Evolutionary conservation across 2,888 invertebrate genomes (phyloP).

Genomic region (Osmoderma eremita): DNA sequence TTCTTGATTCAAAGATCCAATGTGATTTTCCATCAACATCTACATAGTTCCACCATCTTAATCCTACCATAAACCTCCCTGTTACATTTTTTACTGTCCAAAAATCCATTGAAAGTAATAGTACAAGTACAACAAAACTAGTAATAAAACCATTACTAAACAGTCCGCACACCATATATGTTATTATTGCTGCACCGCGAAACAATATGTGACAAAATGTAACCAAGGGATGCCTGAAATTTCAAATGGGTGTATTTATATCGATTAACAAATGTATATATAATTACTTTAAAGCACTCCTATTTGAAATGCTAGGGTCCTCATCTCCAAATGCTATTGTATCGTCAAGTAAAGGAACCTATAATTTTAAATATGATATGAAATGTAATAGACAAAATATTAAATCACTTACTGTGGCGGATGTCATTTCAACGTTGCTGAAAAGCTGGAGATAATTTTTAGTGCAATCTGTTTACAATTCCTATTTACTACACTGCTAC

Average conservation of each 20-base stretch:
- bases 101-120: constrained; percentile 96
- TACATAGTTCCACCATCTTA: constrained; percentile 99
- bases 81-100: constrained; percentile 99
- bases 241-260: constrained; percentile 19
- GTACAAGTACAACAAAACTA: constrained; percentile 91
- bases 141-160: constrained; percentile 94
- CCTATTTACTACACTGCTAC: no score
- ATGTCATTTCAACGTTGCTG: constrained; percentile 42
- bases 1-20: constrained; percentile 97
- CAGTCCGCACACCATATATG: constrained; percentile 90
- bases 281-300: constrained; percentile 54
- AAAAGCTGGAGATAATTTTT: neutral
- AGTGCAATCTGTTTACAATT: no score
- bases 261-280: neutral
- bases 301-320: constrained; percentile 68
- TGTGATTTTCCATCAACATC: constrained; percentile 97
- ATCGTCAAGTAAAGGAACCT: constrained; percentile 90
- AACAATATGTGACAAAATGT: constrained; percentile 93
- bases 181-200: constrained; percentile 81
- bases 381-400: constrained; percentile 7
- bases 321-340: constrained; percentile 89
- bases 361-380: constrained; percentile 53
- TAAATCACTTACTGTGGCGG: constrained; percentile 44
- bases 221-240: constrained; percentile 88
- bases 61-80: constrained; percentile 92